Base-by-base conservation (phyloP, 2,888 invertebrate species). In the Apoderus coryli region DNA sequence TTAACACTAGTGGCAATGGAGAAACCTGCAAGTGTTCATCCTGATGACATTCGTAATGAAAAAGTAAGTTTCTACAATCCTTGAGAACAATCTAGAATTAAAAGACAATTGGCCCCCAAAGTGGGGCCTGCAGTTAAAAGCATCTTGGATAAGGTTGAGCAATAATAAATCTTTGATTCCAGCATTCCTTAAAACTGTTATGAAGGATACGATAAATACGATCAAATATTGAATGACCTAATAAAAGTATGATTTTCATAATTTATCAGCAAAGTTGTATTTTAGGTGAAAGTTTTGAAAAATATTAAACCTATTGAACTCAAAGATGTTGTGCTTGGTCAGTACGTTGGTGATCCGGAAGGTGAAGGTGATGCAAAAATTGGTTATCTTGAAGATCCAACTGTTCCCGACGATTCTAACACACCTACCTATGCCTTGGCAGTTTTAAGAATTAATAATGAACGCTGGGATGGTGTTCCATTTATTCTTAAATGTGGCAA, bases 401-500 rank as follows among this genome's bases (percentile, higher is more conserved):
- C 92, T 1, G 96, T 98, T 2, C 88, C 89, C 2, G 63, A 70
- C 19, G 72, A 65, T 45, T 96, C 95, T 2, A 69, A 70, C 1
- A 95, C 95, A 3, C 89, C 96, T 11, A 98, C 98, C 0, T 98
- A 78, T 64, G 93, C 93, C 2, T 60, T 85, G 44, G 85, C 84
- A 25, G 80, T 78, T 10, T 58, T 90, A 25, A 73, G 69, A 50
- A 92, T 96, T 34, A 81, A 88, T 45, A 98, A 95, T 59, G 92
- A 96, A 49, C 72, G 96, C 41, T 98, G 98, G 98, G 90, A 95
- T 55, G 93, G 90, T 12, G 92, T 98, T 3, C 96, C 96, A 1
- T 98, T 98, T 53, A 82, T 98, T 40, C 63, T 98, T 4, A 73
- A 86, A 27, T 95, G 93, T 62, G 96, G 95, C 31, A 95, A 96